These are phyloP conservation scores for Nilaparvata lugens DNA, from an alignment of 1,140 invertebrate species.

Conservation along the genomic window DNA sequence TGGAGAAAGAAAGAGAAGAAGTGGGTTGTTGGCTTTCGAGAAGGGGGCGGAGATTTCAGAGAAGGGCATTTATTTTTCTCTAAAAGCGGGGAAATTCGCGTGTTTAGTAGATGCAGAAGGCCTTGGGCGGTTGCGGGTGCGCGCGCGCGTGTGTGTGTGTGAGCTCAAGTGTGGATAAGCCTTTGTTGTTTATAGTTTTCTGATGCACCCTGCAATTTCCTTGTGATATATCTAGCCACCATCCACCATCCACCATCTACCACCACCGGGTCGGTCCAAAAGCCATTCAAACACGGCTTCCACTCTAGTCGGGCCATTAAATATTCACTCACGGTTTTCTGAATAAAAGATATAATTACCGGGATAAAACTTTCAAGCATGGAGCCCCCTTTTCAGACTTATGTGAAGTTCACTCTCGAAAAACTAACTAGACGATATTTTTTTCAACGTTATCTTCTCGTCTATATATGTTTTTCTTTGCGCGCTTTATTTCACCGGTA, in stretches of 20 bases:
- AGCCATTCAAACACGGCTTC: conserved; percentile 1
- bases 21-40: no score
- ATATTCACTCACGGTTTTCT: conserved; percentile 6
- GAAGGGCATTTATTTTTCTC: conserved; percentile 1
- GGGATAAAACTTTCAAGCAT: conserved; percentile 1
- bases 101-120: conserved; percentile 2
- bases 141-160: not conserved
- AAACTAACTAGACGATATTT: not conserved
- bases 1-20: no score
- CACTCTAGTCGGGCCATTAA: not conserved
- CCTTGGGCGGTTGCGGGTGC: not conserved
- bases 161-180: not conserved
- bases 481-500: no score
- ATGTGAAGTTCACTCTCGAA: not conserved
- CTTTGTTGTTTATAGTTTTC: conserved; percentile 4
- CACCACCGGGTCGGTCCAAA: not conserved
- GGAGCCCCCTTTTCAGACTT: not conserved
- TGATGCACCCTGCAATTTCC: conserved; percentile 5
- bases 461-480: no score
- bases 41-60: not conserved
- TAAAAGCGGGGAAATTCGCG: not conserved
- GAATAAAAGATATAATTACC: conserved; percentile 6
- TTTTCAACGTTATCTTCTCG: no score
- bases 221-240: not conserved
- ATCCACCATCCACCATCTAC: no score